Evolutionary conservation across 2,797 vertebrate species (phyloP).

Genomic region (Xenentodon cancila): DNA sequence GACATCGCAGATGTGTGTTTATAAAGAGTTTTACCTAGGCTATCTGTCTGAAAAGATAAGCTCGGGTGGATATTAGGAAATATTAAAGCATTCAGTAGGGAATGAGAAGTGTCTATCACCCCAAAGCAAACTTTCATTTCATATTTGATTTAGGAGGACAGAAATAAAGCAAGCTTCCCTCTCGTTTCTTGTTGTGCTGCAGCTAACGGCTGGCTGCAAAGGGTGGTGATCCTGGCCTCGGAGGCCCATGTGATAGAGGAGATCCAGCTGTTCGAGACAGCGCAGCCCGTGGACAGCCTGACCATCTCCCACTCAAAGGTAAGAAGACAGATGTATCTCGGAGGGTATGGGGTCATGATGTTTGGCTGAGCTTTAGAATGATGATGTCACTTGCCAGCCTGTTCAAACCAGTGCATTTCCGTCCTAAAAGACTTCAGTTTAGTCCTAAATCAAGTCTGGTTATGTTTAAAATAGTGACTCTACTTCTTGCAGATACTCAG

Average conservation of each 20-base stretch:
- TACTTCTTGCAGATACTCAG: constrained; percentile 4
- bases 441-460: constrained; percentile 1
- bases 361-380: no score
- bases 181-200: constrained; percentile 27
- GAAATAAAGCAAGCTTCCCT: constrained; percentile 23
- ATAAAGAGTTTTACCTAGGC: neutral
- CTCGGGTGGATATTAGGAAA: no score
- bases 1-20: constrained; percentile 23
- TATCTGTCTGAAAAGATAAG: no score
- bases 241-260: constrained; percentile 92
- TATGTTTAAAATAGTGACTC: neutral
- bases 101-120: neutral
- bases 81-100: neutral
- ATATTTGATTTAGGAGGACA: constrained; percentile 14
- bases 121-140: neutral
- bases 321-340: constrained; percentile 5
- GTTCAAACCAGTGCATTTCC: neutral
- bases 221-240: constrained; percentile 86
- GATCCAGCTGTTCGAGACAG: constrained; percentile 91
- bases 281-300: constrained; percentile 90
- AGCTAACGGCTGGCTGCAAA: constrained; percentile 94
- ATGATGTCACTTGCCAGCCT: no score
- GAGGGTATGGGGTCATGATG: no score
- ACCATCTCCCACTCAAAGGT: constrained; percentile 91
- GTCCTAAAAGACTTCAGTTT: neutral